Evolutionary conservation across 2,113 vertebrate species (phyloP).

Genomic region (Nesoenas mayeri): DNA sequence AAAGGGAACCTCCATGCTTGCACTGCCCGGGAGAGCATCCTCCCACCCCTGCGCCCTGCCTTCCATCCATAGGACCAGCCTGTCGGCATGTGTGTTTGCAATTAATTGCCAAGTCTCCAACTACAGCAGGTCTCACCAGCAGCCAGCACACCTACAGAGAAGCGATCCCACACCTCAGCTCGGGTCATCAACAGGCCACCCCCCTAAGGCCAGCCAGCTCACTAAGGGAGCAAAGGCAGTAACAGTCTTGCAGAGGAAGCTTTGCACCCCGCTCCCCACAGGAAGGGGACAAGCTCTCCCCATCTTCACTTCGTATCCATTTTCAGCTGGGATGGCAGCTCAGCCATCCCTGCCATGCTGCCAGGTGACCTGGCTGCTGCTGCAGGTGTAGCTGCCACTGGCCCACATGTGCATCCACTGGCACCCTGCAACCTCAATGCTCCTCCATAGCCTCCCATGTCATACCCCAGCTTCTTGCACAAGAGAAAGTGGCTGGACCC

Average conservation of each 20-base stretch:
- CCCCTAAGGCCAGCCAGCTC: background rate
- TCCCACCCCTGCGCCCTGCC: background rate
- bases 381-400: background rate
- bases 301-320: background rate
- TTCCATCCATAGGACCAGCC: background rate
- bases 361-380: background rate
- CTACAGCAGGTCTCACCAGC: background rate
- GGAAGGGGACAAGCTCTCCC: background rate
- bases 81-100: rapidly evolving
- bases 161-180: background rate
- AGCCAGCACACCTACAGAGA: rapidly evolving
- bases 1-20: background rate
- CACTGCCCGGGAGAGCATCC: background rate
- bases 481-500: background rate
- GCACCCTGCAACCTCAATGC: background rate
- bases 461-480: background rate
- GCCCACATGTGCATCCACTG: background rate
- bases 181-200: background rate
- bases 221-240: background rate
- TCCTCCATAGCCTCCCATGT: background rate
- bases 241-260: background rate
- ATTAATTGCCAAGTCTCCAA: background rate
- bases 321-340: background rate
- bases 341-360: background rate
- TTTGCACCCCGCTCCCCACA: background rate